These are phyloP conservation scores for Zoanthus gigantus DNA, from an alignment of 92 coral and sea anemone species.

Conservation along the genomic window DNA sequence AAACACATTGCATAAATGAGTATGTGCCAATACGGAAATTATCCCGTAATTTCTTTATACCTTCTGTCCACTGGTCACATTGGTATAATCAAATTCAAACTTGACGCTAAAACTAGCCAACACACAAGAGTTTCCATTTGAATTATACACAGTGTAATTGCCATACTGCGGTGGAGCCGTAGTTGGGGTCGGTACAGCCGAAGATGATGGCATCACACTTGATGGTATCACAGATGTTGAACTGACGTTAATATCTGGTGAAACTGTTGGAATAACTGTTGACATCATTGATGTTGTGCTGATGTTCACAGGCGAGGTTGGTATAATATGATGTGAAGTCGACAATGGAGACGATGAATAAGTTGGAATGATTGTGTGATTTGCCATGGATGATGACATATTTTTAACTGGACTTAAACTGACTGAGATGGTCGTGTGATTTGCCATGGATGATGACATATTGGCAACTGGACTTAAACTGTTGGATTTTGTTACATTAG, in stretches of 20 bases:
- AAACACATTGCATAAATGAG: too few relatives aligned
- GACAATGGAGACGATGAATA: neutral
- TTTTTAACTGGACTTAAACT: neutral
- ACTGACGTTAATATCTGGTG: constrained; percentile 40
- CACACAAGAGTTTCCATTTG: constrained; percentile 61
- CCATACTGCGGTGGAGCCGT: constrained; percentile 58
- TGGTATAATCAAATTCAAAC: constrained; percentile 51
- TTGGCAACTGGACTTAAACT: neutral
- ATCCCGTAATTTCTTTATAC: constrained; percentile 16
- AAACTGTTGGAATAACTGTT: constrained; percentile 51
- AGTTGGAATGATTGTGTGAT: neutral
- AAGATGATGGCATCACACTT: constrained; percentile 63
- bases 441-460: neutral
- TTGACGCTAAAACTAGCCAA: constrained; percentile 69
- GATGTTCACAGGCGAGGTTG: neutral
- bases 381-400: neutral
- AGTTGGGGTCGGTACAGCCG: constrained; percentile 34
- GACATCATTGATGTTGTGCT: neutral
- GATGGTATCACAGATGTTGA: constrained; percentile 34
- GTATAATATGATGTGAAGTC: constrained; percentile 40
- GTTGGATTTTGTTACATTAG: neutral
- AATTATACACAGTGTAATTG: constrained; percentile 64
- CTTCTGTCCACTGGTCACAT: constrained; percentile 37
- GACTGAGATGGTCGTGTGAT: neutral
- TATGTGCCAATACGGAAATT: too few relatives aligned